A percentile compares a stretch with the other conserved stretches of the same genome.
These are phyloP conservation scores for Ctena decussata DNA, from an alignment of 2,888 invertebrate species.

Conservation along the genomic window DNA sequence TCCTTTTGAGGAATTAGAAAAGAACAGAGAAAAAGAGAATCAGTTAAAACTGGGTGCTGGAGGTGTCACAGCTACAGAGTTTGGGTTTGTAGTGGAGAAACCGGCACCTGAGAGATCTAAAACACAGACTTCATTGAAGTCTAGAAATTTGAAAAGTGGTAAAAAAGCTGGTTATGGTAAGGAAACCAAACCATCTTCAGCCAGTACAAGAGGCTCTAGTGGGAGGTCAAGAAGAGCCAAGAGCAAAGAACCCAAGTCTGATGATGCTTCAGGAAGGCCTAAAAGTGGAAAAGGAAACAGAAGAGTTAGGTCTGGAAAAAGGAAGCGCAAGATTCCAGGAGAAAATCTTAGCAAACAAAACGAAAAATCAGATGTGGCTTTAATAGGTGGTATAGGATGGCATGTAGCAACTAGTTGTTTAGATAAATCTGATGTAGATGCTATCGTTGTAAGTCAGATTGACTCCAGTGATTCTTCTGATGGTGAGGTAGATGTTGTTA, in stretches of 20 bases:
- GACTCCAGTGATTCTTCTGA: slow-evolving; percentile 72
- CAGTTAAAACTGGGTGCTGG: slow-evolving; percentile 40
- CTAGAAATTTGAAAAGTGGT: slow-evolving; percentile 65
- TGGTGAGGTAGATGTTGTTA: slow-evolving; percentile 13
- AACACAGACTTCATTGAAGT: slow-evolving; percentile 67
- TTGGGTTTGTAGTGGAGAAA: slow-evolving; percentile 72
- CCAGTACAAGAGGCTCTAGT: slow-evolving; percentile 64
- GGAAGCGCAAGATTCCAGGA: slow-evolving; percentile 68
- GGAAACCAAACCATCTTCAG: slow-evolving; percentile 68
- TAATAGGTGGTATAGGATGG: slow-evolving; percentile 84
- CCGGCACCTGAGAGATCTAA: slow-evolving; percentile 70
- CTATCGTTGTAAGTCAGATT: slow-evolving; percentile 67
- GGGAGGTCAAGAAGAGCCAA: slow-evolving; percentile 64
- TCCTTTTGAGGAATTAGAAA: slow-evolving; percentile 79
- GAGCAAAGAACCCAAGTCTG: slow-evolving; percentile 73
- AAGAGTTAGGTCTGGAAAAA: slow-evolving; percentile 72
- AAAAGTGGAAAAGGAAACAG: slow-evolving; percentile 75
- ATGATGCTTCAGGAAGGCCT: slow-evolving; percentile 68
- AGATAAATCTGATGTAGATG: slow-evolving; percentile 77
- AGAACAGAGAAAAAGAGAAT: slow-evolving; percentile 54
- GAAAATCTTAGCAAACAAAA: slow-evolving; percentile 66
- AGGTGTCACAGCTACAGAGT: slow-evolving; percentile 66
- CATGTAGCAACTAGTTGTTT: slow-evolving; percentile 79
- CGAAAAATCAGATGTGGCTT: slow-evolving; percentile 75
- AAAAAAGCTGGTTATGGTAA: slow-evolving; percentile 66